Evolutionary conservation across 1,140 invertebrate species (phyloP), one percentile per base, ranked within the genome.

Genomic region (Tyrophagus putrescentiae): DNA sequence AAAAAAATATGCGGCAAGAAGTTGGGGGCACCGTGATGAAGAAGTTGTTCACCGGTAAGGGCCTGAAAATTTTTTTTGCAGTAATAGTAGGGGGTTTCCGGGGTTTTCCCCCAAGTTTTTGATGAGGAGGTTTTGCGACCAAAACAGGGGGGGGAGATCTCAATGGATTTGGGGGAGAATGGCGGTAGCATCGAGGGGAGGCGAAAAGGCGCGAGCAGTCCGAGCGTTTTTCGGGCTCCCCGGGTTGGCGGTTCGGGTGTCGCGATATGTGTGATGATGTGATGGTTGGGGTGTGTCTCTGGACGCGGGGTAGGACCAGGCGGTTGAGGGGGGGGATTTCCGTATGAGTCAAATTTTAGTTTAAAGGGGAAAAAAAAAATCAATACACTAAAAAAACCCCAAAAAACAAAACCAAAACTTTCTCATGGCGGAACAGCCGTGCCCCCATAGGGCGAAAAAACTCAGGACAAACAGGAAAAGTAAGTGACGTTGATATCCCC

Each of bases 1-100:
- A 74, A 96, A 88, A 68, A 91, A 96, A 71, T 91, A 94, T 3
- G 82, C 76, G 3, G 88, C 84, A 70, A 94, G 91, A 9, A 89
- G 91, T 56, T 82, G 78, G 66, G 94, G 87, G 67, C 87, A 90
- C 68, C 95, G 87, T 83, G 13, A 96, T 72, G 59, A 59, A 96
- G 84, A 34, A 71, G 69, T 6, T 73, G 67, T 34, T 67, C 63
- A 59, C 65, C 36, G 67, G 63, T 1, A 60, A 33, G 39, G 63
- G 42, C 31, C 25, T 3, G 2, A n/a, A 11, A 31, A 54, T 54
- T 4, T 54, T 31, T 2, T n/a, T n/a, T n/a, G n/a, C n/a, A n/a
- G n/a, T n/a, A n/a, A n/a, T 3, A 13, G 11, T 32, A 11, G 39
- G n/a, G 4, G n/a, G n/a, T 33, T 18, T 54, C 25, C 2, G 32